Percentiles rank a stretch among this genome's conserved stretches.
phyloP scores from a whole-genome alignment of 2,888 invertebrate genomes.

The Coecobrya sp. region DNA sequence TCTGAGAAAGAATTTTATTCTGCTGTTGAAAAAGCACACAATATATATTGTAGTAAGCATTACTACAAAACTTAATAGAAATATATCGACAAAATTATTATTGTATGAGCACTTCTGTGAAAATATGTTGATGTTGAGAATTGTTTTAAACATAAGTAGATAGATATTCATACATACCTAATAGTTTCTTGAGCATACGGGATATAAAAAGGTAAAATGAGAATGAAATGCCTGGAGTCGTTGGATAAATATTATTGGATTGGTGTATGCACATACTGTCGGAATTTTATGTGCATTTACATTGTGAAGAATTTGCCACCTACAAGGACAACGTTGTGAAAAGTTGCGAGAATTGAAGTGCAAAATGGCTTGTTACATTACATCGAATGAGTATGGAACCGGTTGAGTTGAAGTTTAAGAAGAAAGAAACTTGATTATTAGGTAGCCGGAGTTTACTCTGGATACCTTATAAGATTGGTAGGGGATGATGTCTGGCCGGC shows the following conservation, averaged over 20 bases:
- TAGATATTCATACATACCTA: background rate
- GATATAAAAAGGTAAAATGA: background rate
- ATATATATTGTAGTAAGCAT: too few relatives aligned
- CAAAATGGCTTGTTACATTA: background rate
- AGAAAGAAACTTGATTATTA: slow-evolving; percentile 48
- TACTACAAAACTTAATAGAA: background rate
- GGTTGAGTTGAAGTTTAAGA: background rate
- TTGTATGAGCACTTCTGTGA: background rate
- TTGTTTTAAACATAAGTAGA: background rate
- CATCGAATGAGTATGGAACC: background rate
- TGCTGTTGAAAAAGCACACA: background rate
- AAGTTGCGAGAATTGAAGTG: background rate
- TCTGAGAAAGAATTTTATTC: background rate
- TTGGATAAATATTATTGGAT: background rate
- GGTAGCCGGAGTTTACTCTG: too few relatives aligned
- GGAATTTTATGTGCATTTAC: background rate
- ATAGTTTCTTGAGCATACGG: background rate
- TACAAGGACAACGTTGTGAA: background rate
- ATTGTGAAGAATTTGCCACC: background rate
- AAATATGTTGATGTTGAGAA: background rate
- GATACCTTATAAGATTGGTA: too few relatives aligned
- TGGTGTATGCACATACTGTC: background rate
- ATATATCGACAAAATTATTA: slow-evolving; percentile 8
- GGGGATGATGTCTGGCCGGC: too few relatives aligned
- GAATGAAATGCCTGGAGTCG: background rate